A percentile compares a stretch with the other conserved stretches of the same genome.
Evolutionary conservation across 2,113 vertebrate genomes (phyloP).

Genomic region (Diphyllodes magnificus): DNA sequence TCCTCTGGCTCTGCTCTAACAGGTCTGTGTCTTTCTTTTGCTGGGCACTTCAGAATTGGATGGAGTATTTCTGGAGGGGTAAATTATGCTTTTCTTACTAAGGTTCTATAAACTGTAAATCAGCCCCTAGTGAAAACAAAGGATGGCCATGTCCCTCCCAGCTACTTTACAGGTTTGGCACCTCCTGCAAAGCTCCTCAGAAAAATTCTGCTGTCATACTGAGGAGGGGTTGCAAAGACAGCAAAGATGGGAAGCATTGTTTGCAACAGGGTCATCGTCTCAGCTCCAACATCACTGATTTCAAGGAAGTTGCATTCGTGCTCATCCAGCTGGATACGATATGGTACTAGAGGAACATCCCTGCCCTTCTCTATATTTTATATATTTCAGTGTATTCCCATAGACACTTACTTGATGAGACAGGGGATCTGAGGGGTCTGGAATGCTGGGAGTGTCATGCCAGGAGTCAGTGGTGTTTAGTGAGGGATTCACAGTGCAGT

Average conservation of each 20-base stretch:
- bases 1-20: background rate
- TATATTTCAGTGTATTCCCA: background rate
- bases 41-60: background rate
- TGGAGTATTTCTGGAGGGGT: background rate
- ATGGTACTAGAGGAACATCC: background rate
- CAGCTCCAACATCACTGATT: background rate
- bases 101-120: background rate
- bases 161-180: background rate
- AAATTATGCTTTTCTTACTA: background rate
- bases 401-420: slow-evolving; percentile 72
- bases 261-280: background rate
- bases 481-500: slow-evolving; percentile 64
- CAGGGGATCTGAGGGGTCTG: slow-evolving; percentile 68
- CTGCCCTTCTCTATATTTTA: background rate
- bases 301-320: background rate
- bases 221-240: background rate
- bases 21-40: background rate
- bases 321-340: background rate
- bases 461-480: slow-evolving; percentile 59
- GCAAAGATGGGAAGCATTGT: background rate
- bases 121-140: background rate
- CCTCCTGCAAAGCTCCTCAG: background rate
- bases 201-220: background rate
- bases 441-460: slow-evolving; percentile 42
- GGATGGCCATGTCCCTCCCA: background rate